A percentile compares a stretch with the other conserved stretches of the same genome.
These are phyloP conservation scores for Aleiodes alternator DNA, from an alignment of 2,888 invertebrate species.

Conservation along the genomic window DNA sequence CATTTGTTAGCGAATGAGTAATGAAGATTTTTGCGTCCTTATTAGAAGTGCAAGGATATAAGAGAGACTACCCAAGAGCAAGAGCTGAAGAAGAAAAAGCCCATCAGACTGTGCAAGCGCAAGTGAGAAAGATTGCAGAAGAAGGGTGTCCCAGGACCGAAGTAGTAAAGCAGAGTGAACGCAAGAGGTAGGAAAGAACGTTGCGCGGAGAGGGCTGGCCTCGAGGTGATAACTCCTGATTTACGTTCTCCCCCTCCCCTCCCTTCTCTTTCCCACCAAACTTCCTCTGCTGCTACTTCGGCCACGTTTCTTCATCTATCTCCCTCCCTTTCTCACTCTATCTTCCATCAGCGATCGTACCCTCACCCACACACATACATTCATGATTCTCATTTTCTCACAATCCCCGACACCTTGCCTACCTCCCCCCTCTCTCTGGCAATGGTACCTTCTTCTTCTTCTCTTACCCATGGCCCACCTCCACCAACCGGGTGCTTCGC, in stretches of 20 bases:
- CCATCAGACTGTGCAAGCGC: background rate
- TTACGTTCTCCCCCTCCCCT: conserved; percentile 63
- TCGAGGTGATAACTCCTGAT: conserved; percentile 70
- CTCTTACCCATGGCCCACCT: conserved; percentile 51
- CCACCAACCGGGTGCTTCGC: conserved; percentile 51
- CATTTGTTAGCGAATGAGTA: conserved; percentile 69
- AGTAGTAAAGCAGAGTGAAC: conserved; percentile 40
- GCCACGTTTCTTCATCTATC: conserved; percentile 35
- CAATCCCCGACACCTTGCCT: conserved; percentile 51
- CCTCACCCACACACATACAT: conserved; percentile 43
- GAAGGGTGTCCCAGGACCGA: conserved; percentile 42
- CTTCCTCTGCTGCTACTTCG: conserved; percentile 41
- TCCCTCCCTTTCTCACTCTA: conserved; percentile 40
- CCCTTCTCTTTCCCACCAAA: conserved; percentile 22
- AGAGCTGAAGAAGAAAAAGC: conserved; percentile 10
- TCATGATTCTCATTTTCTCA: conserved; percentile 60
- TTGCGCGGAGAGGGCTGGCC: conserved; percentile 62
- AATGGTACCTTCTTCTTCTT: conserved; percentile 57
- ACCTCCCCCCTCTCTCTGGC: conserved; percentile 51
- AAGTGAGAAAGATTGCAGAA: conserved; percentile 15
- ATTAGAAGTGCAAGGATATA: conserved; percentile 21
- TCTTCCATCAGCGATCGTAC: conserved; percentile 38
- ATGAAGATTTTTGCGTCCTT: conserved; percentile 66
- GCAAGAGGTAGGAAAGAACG: conserved; percentile 56
- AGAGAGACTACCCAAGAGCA: background rate